These are phyloP conservation scores for Pogonomyrmex californicus DNA, from an alignment of 1,140 invertebrate genomes.

Conservation along the genomic window DNA sequence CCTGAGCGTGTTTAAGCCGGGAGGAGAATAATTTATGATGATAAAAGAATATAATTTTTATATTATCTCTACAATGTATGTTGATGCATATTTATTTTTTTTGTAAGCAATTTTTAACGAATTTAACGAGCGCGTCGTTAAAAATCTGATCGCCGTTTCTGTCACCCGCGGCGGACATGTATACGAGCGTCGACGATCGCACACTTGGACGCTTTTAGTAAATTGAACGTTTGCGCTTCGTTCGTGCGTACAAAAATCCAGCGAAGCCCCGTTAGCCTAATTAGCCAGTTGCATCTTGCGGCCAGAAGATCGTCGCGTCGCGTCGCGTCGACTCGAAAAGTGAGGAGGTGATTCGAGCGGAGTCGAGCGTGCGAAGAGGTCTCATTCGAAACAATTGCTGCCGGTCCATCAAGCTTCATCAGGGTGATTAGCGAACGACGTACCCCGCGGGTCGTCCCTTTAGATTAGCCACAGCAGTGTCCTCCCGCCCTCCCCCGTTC, in stretches of 20 bases:
- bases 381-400: constrained; percentile 84
- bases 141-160: not conserved
- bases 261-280: constrained; percentile 51
- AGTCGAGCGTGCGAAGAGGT: constrained; percentile 74
- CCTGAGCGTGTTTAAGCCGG: not conserved
- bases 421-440: constrained; percentile 83
- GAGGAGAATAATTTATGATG: not conserved
- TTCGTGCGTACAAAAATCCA: constrained; percentile 51
- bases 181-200: not conserved
- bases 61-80: not conserved
- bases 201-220: constrained; percentile 18
- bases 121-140: not conserved
- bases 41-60: not conserved
- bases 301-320: constrained; percentile 27
- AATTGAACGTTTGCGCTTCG: constrained; percentile 30
- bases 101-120: not conserved
- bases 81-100: constrained; percentile 4
- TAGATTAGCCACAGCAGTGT: constrained; percentile 82
- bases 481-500: constrained; percentile 65
- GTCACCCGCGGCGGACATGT: not conserved
- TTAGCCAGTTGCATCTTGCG: constrained; percentile 43
- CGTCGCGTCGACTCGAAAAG: constrained; percentile 36
- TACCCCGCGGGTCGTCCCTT: constrained; percentile 81
- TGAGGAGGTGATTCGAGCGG: constrained; percentile 55
- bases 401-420: constrained; percentile 84